Evolutionary conservation across 2,888 invertebrate species (phyloP).

Genomic region (Bellardia pandia): DNA sequence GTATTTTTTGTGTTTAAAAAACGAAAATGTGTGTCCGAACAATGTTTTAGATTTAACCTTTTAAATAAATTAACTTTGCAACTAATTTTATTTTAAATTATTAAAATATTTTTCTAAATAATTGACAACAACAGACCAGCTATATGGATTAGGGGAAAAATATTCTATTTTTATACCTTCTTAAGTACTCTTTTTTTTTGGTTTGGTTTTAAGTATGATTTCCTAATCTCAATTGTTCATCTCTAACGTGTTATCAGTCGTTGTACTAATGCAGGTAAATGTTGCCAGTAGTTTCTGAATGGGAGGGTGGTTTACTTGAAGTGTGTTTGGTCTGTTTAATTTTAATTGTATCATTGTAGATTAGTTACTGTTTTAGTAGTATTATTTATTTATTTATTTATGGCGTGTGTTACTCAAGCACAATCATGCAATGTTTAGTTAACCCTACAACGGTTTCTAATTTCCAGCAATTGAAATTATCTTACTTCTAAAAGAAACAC

Average conservation of each 20-base stretch:
- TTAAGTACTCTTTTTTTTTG: not conserved
- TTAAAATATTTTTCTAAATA: too few species aligned
- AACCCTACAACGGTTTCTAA: slow-evolving; percentile 7
- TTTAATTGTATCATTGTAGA: slow-evolving; percentile 39
- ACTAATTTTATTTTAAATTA: too few species aligned
- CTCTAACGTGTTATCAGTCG: slow-evolving; percentile 12
- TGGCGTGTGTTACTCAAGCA: slow-evolving; percentile 10
- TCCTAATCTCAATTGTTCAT: not conserved
- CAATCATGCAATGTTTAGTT: not conserved
- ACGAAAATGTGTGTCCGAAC: too few species aligned
- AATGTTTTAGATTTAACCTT: too few species aligned
- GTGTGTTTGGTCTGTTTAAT: slow-evolving; percentile 8
- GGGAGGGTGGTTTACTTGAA: not conserved
- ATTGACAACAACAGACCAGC: too few species aligned
- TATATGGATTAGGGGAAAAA: too few species aligned
- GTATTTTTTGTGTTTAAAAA: too few species aligned
- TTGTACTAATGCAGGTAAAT: not conserved
- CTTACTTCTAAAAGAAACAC: too few species aligned
- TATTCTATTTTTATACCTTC: too few species aligned
- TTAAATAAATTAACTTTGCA: too few species aligned
- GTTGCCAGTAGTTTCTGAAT: not conserved
- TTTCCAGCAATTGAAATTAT: too few species aligned
- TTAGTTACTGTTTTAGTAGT: slow-evolving; percentile 29
- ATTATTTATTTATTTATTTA: slow-evolving; percentile 43
- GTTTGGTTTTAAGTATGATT: not conserved